Evolutionary conservation across 2,888 invertebrate genomes (phyloP).

Genomic region (Gymnocheta viridis): DNA sequence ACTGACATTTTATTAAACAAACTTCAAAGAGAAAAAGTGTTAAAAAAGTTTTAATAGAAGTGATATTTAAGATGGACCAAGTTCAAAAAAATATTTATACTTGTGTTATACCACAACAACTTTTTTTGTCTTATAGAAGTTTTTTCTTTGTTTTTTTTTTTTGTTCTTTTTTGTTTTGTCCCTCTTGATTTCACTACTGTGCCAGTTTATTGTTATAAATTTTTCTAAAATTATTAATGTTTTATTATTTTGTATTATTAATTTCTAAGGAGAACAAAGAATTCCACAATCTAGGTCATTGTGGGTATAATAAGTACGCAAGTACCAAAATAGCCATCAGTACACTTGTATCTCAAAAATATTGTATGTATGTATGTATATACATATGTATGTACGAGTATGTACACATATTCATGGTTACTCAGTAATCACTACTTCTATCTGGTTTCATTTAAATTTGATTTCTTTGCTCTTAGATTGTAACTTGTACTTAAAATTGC

Average conservation of each 20-base stretch:
- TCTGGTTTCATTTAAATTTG: not conserved
- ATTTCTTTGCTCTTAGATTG: not conserved
- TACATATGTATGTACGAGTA: not conserved
- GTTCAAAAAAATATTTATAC: not conserved
- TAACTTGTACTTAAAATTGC: conserved; percentile 6
- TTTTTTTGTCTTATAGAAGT: not conserved
- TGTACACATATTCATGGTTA: conserved; percentile 1
- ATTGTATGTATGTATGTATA: not conserved
- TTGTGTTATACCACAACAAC: not conserved
- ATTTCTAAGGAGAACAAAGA: conserved; percentile 32
- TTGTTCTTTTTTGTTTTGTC: not conserved
- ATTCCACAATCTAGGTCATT: conserved; percentile 41
- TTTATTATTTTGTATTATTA: conserved; percentile 27
- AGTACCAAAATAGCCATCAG: not conserved
- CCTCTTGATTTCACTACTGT: not conserved
- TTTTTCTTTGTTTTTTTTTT: not conserved
- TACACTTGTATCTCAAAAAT: not conserved
- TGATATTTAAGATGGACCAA: conserved; percentile 52
- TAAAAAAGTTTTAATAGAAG: conserved; percentile 32
- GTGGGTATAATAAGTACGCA: conserved; percentile 5
- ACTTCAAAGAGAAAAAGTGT: not conserved
- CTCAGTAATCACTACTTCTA: conserved; percentile 29
- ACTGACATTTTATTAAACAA: conserved; percentile 3
- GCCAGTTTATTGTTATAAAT: conserved; percentile 20
- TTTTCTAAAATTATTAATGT: conserved; percentile 27